Evolutionary conservation across 2,888 invertebrate species (phyloP).

Genomic region (Dynastes grantii): DNA sequence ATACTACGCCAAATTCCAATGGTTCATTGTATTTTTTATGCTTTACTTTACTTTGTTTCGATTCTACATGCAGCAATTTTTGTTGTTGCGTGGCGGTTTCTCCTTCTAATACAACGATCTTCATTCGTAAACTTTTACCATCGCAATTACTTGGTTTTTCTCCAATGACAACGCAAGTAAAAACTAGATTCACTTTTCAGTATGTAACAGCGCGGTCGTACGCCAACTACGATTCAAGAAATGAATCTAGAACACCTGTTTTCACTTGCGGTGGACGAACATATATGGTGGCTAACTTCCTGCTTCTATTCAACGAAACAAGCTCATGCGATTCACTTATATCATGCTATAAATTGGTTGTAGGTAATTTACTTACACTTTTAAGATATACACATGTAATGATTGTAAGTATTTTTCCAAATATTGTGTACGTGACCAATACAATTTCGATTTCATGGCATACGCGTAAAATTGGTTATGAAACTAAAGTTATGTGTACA

Average conservation of each 20-base stretch:
- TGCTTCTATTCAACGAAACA: constrained; percentile 24
- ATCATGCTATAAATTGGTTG: not conserved
- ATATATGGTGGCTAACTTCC: constrained; percentile 33
- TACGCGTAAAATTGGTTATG: too few relatives aligned
- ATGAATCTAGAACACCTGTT: constrained; percentile 41
- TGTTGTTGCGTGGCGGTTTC: not conserved
- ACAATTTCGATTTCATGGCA: too few relatives aligned
- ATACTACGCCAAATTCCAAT: not conserved
- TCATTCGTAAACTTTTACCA: constrained; percentile 19
- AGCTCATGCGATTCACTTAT: constrained; percentile 1
- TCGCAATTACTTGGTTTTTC: constrained; percentile 22
- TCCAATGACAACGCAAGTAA: constrained; percentile 25
- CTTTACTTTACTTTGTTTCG: not conserved
- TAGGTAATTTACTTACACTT: not conserved
- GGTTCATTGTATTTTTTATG: constrained; percentile 20
- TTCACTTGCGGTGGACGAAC: constrained; percentile 29
- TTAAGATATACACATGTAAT: too few relatives aligned
- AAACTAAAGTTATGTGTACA: too few relatives aligned
- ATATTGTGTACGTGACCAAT: too few relatives aligned
- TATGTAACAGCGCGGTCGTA: constrained; percentile 2
- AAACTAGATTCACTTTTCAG: constrained; percentile 4
- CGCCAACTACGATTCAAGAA: not conserved
- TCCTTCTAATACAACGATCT: not conserved
- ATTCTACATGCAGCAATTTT: not conserved
- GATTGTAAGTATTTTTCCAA: too few relatives aligned